Evolutionary conservation across 2,113 vertebrate species (phyloP).

Genomic region (Polypterus bichir): DNA sequence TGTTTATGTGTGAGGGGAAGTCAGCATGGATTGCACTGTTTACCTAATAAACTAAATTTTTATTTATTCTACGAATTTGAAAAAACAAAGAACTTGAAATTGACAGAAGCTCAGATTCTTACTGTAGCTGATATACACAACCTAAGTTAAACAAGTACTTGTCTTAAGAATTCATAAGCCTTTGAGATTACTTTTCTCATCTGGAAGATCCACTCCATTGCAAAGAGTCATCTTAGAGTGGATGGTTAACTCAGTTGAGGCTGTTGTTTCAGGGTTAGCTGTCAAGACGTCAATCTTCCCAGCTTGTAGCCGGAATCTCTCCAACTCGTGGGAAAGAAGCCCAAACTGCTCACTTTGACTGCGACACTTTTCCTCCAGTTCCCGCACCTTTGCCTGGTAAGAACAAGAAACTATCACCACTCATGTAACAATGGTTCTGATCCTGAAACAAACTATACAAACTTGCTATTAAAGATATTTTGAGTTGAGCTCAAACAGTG

Average conservation of each 20-base stretch:
- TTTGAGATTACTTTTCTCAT: conserved; percentile 40
- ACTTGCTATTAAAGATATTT: not conserved
- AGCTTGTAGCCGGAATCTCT: conserved; percentile 78
- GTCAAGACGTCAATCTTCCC: conserved; percentile 71
- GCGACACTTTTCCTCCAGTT: conserved; percentile 87
- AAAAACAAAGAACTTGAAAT: no score
- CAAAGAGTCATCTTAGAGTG: conserved; percentile 34
- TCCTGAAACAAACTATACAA: not conserved
- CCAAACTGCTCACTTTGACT: conserved; percentile 88
- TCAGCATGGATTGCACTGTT: no score
- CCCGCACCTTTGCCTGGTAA: conserved; percentile 73
- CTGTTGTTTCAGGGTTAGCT: conserved; percentile 41
- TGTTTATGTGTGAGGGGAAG: no score
- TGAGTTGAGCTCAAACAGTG: not conserved
- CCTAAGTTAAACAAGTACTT: no score
- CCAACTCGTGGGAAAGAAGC: conserved; percentile 77
- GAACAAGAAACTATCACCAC: not conserved
- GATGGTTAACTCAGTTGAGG: conserved; percentile 28
- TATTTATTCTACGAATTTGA: no score
- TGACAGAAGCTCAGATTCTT: no score
- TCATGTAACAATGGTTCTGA: not conserved
- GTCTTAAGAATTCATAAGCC: no score
- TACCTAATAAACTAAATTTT: not conserved
- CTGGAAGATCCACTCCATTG: conserved; percentile 46
- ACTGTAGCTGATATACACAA: no score